Evolutionary conservation across 1,140 invertebrate genomes (phyloP).

Genomic region (Prorops nasuta): DNA sequence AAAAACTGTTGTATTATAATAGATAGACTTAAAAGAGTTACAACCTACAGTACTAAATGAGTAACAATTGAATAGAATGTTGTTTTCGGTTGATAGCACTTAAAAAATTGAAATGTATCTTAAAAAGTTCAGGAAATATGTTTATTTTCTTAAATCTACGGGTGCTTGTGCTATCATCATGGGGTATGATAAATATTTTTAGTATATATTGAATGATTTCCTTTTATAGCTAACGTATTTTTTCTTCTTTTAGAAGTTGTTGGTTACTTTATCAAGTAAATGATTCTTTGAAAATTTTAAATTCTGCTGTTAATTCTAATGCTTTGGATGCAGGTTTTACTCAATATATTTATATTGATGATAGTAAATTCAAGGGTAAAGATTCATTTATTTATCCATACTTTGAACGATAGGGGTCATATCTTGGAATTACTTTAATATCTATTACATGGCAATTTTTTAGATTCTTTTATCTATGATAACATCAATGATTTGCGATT

Average conservation of each 20-base stretch:
- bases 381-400: constrained; percentile 6
- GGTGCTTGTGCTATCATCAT: constrained; percentile 37
- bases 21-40: too few species aligned
- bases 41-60: too few species aligned
- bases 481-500: constrained; percentile 5
- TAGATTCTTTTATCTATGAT: constrained; percentile 3
- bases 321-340: constrained; percentile 43
- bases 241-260: constrained; percentile 34
- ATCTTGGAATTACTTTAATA: too few species aligned
- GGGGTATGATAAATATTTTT: constrained; percentile 33
- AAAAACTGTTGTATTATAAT: too few species aligned
- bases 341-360: constrained; percentile 53
- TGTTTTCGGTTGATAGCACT: too few species aligned
- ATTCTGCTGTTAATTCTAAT: constrained; percentile 38
- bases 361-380: constrained; percentile 48
- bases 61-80: too few species aligned
- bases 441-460: too few species aligned
- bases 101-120: constrained; percentile 22
- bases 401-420: constrained; percentile 6
- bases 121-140: constrained; percentile 22
- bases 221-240: constrained; percentile 1
- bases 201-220: constrained; percentile 4
- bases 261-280: constrained; percentile 49
- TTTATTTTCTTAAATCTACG: constrained; percentile 41
- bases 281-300: constrained; percentile 37